phyloP scores from a whole-genome alignment of 2,888 invertebrate species.

The Leptopilina myrica region DNA sequence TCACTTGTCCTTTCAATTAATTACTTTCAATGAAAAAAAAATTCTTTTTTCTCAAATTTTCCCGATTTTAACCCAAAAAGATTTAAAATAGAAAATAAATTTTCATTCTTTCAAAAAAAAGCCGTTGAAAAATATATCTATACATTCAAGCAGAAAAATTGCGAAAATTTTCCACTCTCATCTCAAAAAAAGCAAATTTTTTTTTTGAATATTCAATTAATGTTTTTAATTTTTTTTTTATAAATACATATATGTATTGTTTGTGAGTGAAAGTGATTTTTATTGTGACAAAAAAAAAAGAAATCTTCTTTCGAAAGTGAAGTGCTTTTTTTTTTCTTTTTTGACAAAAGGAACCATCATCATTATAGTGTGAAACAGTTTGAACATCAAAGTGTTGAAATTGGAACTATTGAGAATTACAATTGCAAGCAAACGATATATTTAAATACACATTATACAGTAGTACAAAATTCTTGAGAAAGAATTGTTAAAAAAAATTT shows the following conservation, averaged over 20 bases:
- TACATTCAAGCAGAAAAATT: too few relatives aligned
- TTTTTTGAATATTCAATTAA: neutral
- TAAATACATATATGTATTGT: neutral
- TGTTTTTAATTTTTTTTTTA: neutral
- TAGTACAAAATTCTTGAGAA: too few relatives aligned
- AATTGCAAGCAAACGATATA: too few relatives aligned
- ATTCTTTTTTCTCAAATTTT: neutral
- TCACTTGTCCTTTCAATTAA: too few relatives aligned
- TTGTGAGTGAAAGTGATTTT: conserved; percentile 31
- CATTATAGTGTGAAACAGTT: neutral
- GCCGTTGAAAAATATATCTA: too few relatives aligned
- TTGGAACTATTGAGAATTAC: neutral
- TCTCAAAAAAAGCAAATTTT: neutral
- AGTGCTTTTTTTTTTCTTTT: neutral
- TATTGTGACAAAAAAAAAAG: neutral
- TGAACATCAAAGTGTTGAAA: neutral
- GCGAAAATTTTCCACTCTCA: too few relatives aligned
- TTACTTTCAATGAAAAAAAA: neutral
- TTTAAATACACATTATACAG: too few relatives aligned
- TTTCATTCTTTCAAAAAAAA: too few relatives aligned
- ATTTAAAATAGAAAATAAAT: too few relatives aligned
- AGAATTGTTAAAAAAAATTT: too few relatives aligned
- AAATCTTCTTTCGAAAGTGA: conserved; percentile 20
- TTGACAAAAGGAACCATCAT: neutral
- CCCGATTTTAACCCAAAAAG: too few relatives aligned